phyloP scores from a whole-genome alignment of 2,113 vertebrate genomes.

The Gymnarchus niloticus region DNA sequence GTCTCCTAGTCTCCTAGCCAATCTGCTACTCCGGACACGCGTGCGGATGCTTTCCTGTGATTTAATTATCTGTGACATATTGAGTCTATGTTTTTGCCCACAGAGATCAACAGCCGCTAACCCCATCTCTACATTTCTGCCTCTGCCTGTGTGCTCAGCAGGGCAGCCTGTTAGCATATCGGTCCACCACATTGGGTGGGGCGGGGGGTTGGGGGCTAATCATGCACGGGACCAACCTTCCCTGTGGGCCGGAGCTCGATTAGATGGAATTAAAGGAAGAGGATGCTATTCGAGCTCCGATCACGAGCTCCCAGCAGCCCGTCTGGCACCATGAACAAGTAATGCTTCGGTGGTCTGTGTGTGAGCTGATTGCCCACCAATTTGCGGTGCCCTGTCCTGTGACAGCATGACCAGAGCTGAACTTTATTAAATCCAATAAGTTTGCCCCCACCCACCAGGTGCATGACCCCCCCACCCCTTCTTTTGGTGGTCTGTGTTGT shows the following conservation, averaged over 20 bases:
- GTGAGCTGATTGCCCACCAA: no score
- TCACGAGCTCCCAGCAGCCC: neutral
- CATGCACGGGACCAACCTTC: conserved; percentile 25
- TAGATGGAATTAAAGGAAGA: conserved; percentile 22
- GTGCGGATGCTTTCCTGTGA: conserved; percentile 47
- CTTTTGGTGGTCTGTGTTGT: no score
- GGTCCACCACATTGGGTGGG: conserved; percentile 29
- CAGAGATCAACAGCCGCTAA: conserved; percentile 77
- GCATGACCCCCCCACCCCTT: no score
- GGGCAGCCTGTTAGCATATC: neutral
- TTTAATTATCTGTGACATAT: conserved; percentile 81
- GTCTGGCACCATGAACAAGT: no score
- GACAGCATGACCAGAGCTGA: neutral
- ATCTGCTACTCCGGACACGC: no score
- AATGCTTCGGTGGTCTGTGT: neutral
- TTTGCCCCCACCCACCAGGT: no score
- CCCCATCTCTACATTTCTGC: conserved; percentile 35
- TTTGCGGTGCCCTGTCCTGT: no score
- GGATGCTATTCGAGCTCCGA: conserved; percentile 24
- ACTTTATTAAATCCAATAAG: neutral
- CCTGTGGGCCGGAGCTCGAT: conserved; percentile 23
- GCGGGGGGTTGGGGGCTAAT: conserved; percentile 26
- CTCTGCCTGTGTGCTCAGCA: neutral
- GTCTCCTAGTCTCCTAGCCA: no score
- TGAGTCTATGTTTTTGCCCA: conserved; percentile 81